Conservation (phyloP, 1,140 invertebrate genomes). For the Leptonema lineaticorne region DNA sequence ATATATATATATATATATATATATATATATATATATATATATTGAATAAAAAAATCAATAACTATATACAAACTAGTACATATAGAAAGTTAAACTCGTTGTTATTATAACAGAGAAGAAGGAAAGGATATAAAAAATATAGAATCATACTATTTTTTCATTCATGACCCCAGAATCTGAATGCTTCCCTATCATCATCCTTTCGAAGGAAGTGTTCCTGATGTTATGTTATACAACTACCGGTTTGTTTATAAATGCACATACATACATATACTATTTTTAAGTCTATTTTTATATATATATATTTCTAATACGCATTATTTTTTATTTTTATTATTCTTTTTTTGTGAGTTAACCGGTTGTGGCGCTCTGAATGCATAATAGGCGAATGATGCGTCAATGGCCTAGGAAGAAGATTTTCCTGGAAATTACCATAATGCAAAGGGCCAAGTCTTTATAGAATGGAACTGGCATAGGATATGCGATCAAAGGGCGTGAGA, state of each 20-base stretch:
- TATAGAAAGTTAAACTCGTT: too few relatives aligned
- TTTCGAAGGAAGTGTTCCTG: slow-evolving; percentile 17
- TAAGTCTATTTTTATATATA: not conserved
- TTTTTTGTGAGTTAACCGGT: too few relatives aligned
- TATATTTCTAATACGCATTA: not conserved
- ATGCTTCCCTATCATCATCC: not conserved
- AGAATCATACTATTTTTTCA: too few relatives aligned
- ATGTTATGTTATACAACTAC: not conserved
- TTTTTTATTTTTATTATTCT: not conserved
- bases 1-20: too few relatives aligned
- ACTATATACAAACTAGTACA: too few relatives aligned
- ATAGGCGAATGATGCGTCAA: slow-evolving; percentile 17
- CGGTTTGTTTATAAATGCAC: slow-evolving; percentile 3
- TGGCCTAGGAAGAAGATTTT: slow-evolving; percentile 29
- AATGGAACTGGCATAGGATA: not conserved
- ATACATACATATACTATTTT: not conserved
- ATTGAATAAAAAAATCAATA: too few relatives aligned
- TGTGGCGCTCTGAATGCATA: slow-evolving; percentile 26
- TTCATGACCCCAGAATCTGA: slow-evolving; percentile 19
- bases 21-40: too few relatives aligned
- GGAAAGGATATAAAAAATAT: too few relatives aligned
- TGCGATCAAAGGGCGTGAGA: slow-evolving; percentile 30
- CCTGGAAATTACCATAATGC: slow-evolving; percentile 31
- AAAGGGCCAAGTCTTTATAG: slow-evolving; percentile 10
- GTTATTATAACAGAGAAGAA: too few relatives aligned